Evolutionary conservation across 1,140 invertebrate species (phyloP).

Genomic region (Galleria mellonella): DNA sequence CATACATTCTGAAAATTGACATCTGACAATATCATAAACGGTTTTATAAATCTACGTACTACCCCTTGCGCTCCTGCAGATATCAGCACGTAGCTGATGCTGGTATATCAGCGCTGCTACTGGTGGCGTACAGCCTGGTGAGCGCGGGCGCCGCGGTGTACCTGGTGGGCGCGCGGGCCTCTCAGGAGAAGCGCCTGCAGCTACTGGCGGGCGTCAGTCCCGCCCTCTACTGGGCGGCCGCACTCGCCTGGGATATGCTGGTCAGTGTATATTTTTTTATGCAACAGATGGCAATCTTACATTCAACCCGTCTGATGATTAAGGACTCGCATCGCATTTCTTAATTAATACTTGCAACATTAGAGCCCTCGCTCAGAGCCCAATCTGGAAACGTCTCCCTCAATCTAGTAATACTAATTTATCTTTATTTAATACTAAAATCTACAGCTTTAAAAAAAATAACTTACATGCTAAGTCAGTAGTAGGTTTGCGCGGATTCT

Average conservation of each 20-base stretch:
- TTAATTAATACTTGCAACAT: too few species aligned
- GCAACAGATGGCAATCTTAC: background rate
- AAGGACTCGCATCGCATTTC: too few species aligned
- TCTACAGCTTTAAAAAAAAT: too few species aligned
- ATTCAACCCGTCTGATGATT: too few species aligned
- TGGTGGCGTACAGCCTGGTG: slow-evolving; percentile 77
- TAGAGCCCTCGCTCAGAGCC: too few species aligned
- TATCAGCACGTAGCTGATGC: slow-evolving; percentile 81
- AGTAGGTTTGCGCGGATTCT: too few species aligned
- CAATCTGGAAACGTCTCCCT: too few species aligned
- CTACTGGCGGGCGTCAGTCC: slow-evolving; percentile 76
- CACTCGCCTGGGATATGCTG: slow-evolving; percentile 77
- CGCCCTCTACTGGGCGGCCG: slow-evolving; percentile 76
- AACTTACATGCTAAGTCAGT: too few species aligned
- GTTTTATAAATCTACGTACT: background rate
- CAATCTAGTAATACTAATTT: too few species aligned
- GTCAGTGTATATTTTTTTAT: slow-evolving; percentile 41
- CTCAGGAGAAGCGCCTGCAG: slow-evolving; percentile 78
- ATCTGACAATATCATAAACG: too few species aligned
- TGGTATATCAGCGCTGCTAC: slow-evolving; percentile 77
- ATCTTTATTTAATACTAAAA: too few species aligned
- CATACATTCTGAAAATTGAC: too few species aligned
- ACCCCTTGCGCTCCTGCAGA: slow-evolving; percentile 35
- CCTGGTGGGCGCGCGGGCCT: slow-evolving; percentile 75
- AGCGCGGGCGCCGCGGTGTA: slow-evolving; percentile 76